phyloP scores from a whole-genome alignment of 1,140 invertebrate species.

The Steinernema feltiae region DNA sequence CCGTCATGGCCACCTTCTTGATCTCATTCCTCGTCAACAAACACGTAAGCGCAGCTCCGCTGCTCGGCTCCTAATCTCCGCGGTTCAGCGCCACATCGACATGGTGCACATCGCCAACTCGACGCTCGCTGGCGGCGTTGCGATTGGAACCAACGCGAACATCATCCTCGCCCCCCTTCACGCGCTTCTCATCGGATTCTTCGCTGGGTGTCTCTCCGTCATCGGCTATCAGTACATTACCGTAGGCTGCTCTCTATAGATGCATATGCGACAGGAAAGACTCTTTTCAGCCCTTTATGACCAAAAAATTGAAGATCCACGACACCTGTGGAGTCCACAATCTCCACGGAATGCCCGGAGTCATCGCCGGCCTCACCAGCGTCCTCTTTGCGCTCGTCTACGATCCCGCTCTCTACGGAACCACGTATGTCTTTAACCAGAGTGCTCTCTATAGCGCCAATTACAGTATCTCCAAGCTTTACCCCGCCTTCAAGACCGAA shows the following conservation, averaged over 20 bases:
- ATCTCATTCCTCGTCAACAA: slow-evolving; percentile 72
- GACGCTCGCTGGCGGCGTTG: slow-evolving; percentile 64
- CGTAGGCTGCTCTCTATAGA: slow-evolving; percentile 61
- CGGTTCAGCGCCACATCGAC: slow-evolving; percentile 49
- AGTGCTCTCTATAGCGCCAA: neutral
- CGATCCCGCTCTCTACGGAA: slow-evolving; percentile 65
- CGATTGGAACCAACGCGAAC: slow-evolving; percentile 66
- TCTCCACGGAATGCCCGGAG: slow-evolving; percentile 86
- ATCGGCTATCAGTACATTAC: slow-evolving; percentile 77
- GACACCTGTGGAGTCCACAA: slow-evolving; percentile 94
- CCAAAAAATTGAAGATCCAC: slow-evolving; percentile 68
- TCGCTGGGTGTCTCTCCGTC: slow-evolving; percentile 76
- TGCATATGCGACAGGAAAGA: neutral
- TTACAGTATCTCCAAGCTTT: neutral
- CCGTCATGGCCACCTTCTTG: slow-evolving; percentile 75
- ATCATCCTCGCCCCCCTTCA: slow-evolving; percentile 75
- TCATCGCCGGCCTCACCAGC: slow-evolving; percentile 74
- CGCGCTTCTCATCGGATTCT: slow-evolving; percentile 73
- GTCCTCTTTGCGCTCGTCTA: slow-evolving; percentile 66
- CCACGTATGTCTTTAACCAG: slow-evolving; percentile 25
- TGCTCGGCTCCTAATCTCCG: slow-evolving; percentile 49
- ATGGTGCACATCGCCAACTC: slow-evolving; percentile 60
- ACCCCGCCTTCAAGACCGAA: neutral
- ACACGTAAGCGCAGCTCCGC: slow-evolving; percentile 64
- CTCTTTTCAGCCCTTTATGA: slow-evolving; percentile 64